Conservation (phyloP, 2,888 invertebrate genomes). For the Phymatocera aterrima region DNA sequence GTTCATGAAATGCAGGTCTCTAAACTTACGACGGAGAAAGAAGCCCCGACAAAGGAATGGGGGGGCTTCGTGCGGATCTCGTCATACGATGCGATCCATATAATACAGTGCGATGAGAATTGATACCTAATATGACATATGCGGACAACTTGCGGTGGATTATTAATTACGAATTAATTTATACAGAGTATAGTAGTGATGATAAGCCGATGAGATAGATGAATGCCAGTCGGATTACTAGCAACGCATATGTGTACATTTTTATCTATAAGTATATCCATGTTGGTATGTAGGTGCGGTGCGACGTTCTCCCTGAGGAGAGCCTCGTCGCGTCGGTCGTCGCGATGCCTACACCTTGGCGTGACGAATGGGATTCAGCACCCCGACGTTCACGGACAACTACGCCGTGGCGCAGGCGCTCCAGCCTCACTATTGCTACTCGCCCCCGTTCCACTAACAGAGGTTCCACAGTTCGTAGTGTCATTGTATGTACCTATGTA, state of each 20-base stretch:
- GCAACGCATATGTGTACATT: no score
- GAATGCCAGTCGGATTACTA: no score
- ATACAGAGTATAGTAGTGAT: background rate
- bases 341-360: constrained; percentile 31
- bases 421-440: background rate
- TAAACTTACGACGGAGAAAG: no score
- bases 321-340: background rate
- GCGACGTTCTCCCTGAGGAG: constrained; percentile 4
- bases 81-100: no score
- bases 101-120: no score
- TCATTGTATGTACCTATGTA: no score
- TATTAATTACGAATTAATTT: background rate
- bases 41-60: no score
- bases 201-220: no score
- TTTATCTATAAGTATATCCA: background rate
- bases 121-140: no score
- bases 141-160: background rate
- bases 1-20: no score
- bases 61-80: no score
- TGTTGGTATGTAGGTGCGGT: background rate
- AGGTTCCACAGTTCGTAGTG: background rate
- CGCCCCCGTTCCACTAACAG: background rate
- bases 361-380: constrained; percentile 27
- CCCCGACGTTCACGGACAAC: constrained; percentile 25
- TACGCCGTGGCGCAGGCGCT: constrained; percentile 24